A percentile compares a stretch with the other conserved stretches of the same genome.
These are phyloP conservation scores for Bujurquina vittata DNA, from an alignment of 2,113 vertebrate species.

Conservation along the genomic window DNA sequence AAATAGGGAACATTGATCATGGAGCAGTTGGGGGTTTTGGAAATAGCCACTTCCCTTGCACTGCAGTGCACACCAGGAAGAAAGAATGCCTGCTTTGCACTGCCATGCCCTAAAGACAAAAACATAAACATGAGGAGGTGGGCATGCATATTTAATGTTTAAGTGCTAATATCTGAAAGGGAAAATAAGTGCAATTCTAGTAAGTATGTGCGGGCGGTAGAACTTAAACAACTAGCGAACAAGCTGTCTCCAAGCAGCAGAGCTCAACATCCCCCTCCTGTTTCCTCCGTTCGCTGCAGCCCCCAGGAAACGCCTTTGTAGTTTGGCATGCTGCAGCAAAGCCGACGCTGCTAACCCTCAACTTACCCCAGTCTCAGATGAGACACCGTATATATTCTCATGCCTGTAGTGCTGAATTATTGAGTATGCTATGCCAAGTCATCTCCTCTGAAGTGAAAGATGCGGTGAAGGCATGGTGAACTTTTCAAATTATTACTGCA, in stretches of 20 bases:
- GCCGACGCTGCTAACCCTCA: slow-evolving; percentile 66
- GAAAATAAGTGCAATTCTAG: slow-evolving; percentile 43
- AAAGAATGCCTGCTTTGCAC: slow-evolving; percentile 21
- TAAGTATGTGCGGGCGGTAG: slow-evolving; percentile 40
- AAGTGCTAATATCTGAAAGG: slow-evolving; percentile 70
- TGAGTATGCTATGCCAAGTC: slow-evolving; percentile 59
- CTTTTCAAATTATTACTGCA: slow-evolving; percentile 65
- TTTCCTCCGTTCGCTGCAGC: slow-evolving; percentile 63
- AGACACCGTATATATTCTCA: slow-evolving; percentile 66
- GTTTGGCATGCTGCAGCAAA: slow-evolving; percentile 67
- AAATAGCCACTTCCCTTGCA: slow-evolving; percentile 18
- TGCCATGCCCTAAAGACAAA: slow-evolving; percentile 59
- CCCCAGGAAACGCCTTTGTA: slow-evolving; percentile 75
- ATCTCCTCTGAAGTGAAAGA: slow-evolving; percentile 75
- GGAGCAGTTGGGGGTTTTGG: not conserved
- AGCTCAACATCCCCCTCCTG: slow-evolving; percentile 51
- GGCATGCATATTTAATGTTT: slow-evolving; percentile 74
- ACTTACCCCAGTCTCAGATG: slow-evolving; percentile 74
- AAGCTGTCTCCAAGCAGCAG: slow-evolving; percentile 65
- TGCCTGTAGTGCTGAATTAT: slow-evolving; percentile 76
- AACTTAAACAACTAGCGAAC: slow-evolving; percentile 68
- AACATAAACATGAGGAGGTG: slow-evolving; percentile 69
- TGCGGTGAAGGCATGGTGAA: slow-evolving; percentile 54
- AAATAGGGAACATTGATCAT: slow-evolving; percentile 14
- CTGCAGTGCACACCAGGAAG: slow-evolving; percentile 12